phyloP scores from a whole-genome alignment of 2,888 invertebrate genomes.

The Ennomos fuscantarius region DNA sequence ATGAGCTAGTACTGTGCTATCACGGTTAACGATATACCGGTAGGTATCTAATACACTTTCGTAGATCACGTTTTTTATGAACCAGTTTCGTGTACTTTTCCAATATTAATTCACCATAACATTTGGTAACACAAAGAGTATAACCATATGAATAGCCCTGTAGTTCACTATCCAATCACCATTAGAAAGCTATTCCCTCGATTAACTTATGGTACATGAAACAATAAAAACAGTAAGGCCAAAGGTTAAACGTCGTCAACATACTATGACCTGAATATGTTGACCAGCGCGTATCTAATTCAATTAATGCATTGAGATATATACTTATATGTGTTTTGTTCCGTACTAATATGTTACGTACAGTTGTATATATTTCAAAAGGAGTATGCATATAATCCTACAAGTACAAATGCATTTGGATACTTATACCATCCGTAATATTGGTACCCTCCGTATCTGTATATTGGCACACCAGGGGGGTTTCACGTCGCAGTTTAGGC shows the following conservation, averaged over 20 bases:
- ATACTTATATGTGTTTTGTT: constrained; percentile 1
- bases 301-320: constrained; percentile 31
- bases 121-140: constrained; percentile 13
- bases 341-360: too few species aligned
- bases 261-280: constrained; percentile 72
- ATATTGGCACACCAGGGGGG: too few species aligned
- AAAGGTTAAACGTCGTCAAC: constrained; percentile 62
- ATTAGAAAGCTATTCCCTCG: constrained; percentile 54
- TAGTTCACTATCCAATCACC: constrained; percentile 41
- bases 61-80: too few species aligned
- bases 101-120: constrained; percentile 8
- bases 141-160: constrained; percentile 26
- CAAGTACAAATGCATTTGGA: too few species aligned
- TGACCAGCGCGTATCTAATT: constrained; percentile 68
- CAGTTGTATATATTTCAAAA: too few species aligned
- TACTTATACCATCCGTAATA: too few species aligned
- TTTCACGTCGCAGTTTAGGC: too few species aligned
- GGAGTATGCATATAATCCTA: too few species aligned
- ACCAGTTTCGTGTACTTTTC: neutral
- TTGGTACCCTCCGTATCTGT: too few species aligned
- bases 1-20: too few species aligned
- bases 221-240: constrained; percentile 44
- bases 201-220: constrained; percentile 48
- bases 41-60: too few species aligned
- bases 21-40: too few species aligned